A percentile compares a stretch with the other conserved stretches of the same genome.
Conservation (phyloP, 2,888 invertebrate species). For the Cylloceria caligata region DNA sequence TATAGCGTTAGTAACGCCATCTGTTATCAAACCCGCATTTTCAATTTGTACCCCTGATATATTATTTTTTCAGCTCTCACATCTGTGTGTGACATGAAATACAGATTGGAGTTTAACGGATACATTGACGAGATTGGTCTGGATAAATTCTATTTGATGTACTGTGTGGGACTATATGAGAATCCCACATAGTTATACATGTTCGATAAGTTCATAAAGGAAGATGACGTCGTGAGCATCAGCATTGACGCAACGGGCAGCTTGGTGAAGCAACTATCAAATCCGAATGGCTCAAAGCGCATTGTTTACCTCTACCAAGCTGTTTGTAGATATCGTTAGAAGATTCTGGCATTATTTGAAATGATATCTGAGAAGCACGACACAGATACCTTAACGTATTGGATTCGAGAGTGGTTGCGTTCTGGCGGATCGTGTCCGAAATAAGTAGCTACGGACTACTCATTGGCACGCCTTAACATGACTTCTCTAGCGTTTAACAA, state of each 20-base stretch:
- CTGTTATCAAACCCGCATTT: too few relatives aligned
- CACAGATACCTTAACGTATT: conserved; percentile 66
- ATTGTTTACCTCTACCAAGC: conserved; percentile 70
- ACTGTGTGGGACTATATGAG: too few relatives aligned
- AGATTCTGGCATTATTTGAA: conserved; percentile 71
- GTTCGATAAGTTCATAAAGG: too few relatives aligned
- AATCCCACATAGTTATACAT: conserved; percentile 64
- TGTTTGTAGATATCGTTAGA: conserved; percentile 55
- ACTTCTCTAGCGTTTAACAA: conserved; percentile 69
- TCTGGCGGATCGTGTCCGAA: conserved; percentile 65
- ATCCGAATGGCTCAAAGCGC: conserved; percentile 57
- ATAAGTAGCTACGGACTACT: conserved; percentile 68
- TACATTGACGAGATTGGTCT: conserved; percentile 64
- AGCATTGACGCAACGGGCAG: conserved; percentile 73
- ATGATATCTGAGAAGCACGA: conserved; percentile 72
- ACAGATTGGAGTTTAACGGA: conserved; percentile 55
- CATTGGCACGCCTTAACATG: conserved; percentile 69
- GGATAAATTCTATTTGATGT: conserved; percentile 63
- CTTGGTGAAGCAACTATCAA: conserved; percentile 58
- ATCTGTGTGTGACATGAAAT: conserved; percentile 58
- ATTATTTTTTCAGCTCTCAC: conserved; percentile 34
- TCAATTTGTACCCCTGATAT: too few relatives aligned
- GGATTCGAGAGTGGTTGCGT: conserved; percentile 69
- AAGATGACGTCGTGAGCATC: conserved; percentile 50
- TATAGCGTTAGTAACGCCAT: too few relatives aligned